A percentile compares a stretch with the other conserved stretches of the same genome.
phyloP scores from a whole-genome alignment of 2,797 vertebrate species.

The Tarsius wallacei region DNA sequence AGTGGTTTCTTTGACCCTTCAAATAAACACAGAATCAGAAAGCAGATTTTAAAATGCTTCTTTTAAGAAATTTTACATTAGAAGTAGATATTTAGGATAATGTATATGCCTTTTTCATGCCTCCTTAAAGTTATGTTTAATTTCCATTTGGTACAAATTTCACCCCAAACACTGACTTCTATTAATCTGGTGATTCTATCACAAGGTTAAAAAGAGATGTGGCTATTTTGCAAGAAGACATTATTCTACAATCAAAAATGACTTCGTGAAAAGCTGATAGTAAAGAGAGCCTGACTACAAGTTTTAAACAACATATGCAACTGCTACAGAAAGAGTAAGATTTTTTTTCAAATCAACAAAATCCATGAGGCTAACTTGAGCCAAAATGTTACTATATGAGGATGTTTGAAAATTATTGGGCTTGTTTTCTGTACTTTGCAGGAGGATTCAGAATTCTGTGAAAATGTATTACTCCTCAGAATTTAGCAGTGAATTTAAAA shows the following conservation, averaged over 20 bases:
- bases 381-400: constrained; percentile 19
- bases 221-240: constrained; percentile 12
- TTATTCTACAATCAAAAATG: constrained; percentile 47
- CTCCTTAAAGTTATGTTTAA: constrained; percentile 28
- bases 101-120: not conserved
- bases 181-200: constrained; percentile 37
- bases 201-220: constrained; percentile 29
- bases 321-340: not conserved
- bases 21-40: constrained; percentile 1
- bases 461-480: constrained; percentile 72
- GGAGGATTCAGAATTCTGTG: constrained; percentile 70
- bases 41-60: not conserved
- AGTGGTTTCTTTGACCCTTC: constrained; percentile 85
- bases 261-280: not conserved
- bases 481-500: constrained; percentile 72
- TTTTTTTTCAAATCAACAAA: constrained; percentile 35
- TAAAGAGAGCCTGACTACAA: not conserved
- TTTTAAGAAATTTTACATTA: constrained; percentile 62
- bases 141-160: constrained; percentile 56
- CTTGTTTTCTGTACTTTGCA: constrained; percentile 69
- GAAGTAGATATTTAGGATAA: not conserved
- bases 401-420: constrained; percentile 77
- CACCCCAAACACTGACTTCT: not conserved
- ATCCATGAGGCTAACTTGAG: constrained; percentile 34
- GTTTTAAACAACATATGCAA: constrained; percentile 4